Evolutionary conservation across 2,888 invertebrate genomes (phyloP), one percentile per base, ranked within the genome.

Genomic region (Chrysotoxum bicinctum): DNA sequence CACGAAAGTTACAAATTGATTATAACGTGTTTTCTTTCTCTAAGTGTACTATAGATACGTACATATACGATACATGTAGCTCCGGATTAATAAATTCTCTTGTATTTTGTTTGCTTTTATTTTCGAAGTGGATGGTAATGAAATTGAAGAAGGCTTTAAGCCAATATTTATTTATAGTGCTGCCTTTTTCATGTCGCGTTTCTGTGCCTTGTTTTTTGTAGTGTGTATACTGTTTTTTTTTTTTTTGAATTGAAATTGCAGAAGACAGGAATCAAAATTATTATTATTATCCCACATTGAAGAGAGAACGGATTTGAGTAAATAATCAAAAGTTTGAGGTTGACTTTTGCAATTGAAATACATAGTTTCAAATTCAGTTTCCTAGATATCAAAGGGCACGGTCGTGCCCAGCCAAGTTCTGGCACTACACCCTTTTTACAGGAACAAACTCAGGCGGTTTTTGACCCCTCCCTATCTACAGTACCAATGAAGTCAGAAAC

Each of bases 131-230:
- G 48, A 48, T 32, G 23, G 45, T 70, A 62, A 77, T 77, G 60
- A 77, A 77, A 77, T 70, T 54, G 70, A 70, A 70, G 70, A 52
- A 77, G 70, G 35, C 45, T 70, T 62, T 12, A 54, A n/a, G 54
- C 54, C 70, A 70, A 77, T 77, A 70, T 70, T 77, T 70, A 70
- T 64, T 14, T 16, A 54, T n/a, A 19, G 40, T 56, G 30, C 30
- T 26, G 54, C 37, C 12, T 32, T 56, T 54, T 54, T 26, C 32
- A 30, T 12, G 52, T 37, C 3, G n/a, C 16, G 30, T n/a, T 14
- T 40, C 43, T 40, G 52, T 23, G 69, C 32, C n/a, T 16, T 40
- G 10, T 43, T 56, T 14, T 10, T 70, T 70, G 6, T 69, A 14
- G 10, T 35, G n/a, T 37, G 7, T 26, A 26, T 26, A 3, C 5